phyloP scores from a whole-genome alignment of 35 echinoderm and acorn worm species.

The Holothuria glaberrima region DNA sequence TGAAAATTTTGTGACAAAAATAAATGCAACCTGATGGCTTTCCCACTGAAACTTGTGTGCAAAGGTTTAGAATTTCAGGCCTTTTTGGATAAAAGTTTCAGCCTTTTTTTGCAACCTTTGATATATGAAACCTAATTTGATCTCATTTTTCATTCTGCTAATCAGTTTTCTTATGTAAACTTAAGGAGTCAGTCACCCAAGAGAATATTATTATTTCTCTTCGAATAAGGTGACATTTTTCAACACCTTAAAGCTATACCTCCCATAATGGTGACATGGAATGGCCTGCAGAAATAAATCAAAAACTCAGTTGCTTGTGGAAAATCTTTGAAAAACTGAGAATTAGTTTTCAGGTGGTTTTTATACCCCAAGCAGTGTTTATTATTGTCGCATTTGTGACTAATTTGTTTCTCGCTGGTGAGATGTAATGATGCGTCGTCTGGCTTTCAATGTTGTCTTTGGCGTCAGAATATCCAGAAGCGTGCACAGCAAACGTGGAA shows the following conservation, averaged over 20 bases:
- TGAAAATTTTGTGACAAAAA: too few relatives aligned
- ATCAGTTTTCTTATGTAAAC: conserved; percentile 6
- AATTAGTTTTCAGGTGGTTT: conserved; percentile 30
- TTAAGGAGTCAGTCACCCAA: conserved; percentile 37
- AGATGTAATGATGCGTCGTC: conserved; percentile 4
- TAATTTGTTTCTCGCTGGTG: conserved; percentile 14
- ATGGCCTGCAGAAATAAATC: conserved; percentile 5
- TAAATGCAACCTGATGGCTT: too few relatives aligned
- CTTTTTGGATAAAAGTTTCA: too few relatives aligned
- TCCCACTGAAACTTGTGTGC: too few relatives aligned
- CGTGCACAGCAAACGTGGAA: neutral
- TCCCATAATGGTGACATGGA: conserved; percentile 28
- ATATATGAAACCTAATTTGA: neutral
- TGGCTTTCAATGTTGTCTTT: neutral
- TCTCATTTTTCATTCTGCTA: conserved; percentile 12
- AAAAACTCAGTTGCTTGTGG: too few relatives aligned
- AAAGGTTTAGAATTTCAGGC: too few relatives aligned
- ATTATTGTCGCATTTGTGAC: neutral
- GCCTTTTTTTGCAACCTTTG: too few relatives aligned
- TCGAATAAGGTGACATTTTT: neutral
- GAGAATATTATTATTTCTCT: conserved; percentile 19
- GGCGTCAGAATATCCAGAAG: neutral
- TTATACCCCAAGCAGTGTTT: conserved; percentile 15
- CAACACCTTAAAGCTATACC: neutral
- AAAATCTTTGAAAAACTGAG: neutral